Evolutionary conservation across 1,140 invertebrate genomes (phyloP).

Genomic region (Idris sp.): DNA sequence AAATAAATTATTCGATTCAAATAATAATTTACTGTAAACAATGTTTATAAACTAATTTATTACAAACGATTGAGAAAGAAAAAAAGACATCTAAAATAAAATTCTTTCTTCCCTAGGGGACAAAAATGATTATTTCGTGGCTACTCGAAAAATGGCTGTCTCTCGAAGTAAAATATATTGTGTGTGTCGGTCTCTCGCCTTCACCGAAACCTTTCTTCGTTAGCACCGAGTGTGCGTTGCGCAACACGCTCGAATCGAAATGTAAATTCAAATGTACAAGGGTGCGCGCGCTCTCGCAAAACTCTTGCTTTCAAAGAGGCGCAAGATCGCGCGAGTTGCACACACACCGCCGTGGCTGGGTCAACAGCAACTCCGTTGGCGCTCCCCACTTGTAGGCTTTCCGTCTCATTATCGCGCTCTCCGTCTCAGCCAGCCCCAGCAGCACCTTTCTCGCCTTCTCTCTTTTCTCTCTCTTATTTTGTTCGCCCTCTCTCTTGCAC

Average conservation of each 20-base stretch:
- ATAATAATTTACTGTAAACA: too few relatives aligned
- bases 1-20: too few relatives aligned
- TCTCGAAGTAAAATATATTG: too few relatives aligned
- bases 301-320: constrained; percentile 73
- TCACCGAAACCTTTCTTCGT: neutral
- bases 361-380: constrained; percentile 77
- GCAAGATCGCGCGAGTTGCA: constrained; percentile 61
- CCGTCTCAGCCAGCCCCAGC: constrained; percentile 13
- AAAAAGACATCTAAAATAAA: too few relatives aligned
- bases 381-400: constrained; percentile 73
- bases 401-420: constrained; percentile 55
- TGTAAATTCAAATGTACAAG: constrained; percentile 53
- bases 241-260: constrained; percentile 49
- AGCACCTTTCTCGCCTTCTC: constrained; percentile 4
- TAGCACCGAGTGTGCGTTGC: too few relatives aligned
- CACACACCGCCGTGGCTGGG: constrained; percentile 72
- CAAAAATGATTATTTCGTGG: too few relatives aligned
- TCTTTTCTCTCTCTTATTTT: constrained; percentile 9
- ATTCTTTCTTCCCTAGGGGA: too few relatives aligned
- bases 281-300: constrained; percentile 50
- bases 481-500: constrained; percentile 4
- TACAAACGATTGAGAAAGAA: too few relatives aligned
- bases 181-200: too few relatives aligned
- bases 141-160: too few relatives aligned
- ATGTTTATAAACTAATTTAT: too few relatives aligned